phyloP scores from a whole-genome alignment of 2,888 invertebrate species.

The Tillus elongatus region DNA sequence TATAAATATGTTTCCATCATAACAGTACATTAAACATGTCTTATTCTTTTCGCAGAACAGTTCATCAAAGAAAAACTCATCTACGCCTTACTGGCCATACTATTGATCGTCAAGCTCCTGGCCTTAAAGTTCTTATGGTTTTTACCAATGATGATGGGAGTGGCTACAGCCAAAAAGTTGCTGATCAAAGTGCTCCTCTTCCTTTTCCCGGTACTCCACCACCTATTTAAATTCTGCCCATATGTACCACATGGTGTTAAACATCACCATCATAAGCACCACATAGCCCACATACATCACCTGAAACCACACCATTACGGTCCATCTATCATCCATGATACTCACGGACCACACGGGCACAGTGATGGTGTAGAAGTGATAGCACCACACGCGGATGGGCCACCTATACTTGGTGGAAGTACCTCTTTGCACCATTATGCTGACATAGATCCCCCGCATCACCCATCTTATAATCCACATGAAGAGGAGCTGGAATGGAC shows the following conservation, averaged over 20 bases:
- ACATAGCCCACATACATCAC: conserved; percentile 69
- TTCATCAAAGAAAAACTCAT: conserved; percentile 62
- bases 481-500: conserved; percentile 20
- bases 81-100: conserved; percentile 63
- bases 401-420: conserved; percentile 11
- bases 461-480: conserved; percentile 19
- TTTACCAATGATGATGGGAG: conserved; percentile 67
- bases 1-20: no score
- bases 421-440: conserved; percentile 19
- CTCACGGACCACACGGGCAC: conserved; percentile 26
- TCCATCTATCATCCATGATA: conserved; percentile 32
- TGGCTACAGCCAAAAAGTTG: conserved; percentile 75
- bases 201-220: conserved; percentile 71
- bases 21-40: no score
- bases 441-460: conserved; percentile 17
- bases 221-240: conserved; percentile 76
- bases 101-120: conserved; percentile 69
- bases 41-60: no score
- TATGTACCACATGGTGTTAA: conserved; percentile 70
- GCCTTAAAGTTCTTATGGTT: conserved; percentile 73
- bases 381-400: conserved; percentile 16
- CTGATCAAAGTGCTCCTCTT: conserved; percentile 71
- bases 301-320: conserved; percentile 38
- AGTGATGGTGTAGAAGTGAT: conserved; percentile 24
- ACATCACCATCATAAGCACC: conserved; percentile 73